These are phyloP conservation scores for Pogonomyrmex californicus DNA, from an alignment of 1,140 invertebrate species.

Conservation along the genomic window DNA sequence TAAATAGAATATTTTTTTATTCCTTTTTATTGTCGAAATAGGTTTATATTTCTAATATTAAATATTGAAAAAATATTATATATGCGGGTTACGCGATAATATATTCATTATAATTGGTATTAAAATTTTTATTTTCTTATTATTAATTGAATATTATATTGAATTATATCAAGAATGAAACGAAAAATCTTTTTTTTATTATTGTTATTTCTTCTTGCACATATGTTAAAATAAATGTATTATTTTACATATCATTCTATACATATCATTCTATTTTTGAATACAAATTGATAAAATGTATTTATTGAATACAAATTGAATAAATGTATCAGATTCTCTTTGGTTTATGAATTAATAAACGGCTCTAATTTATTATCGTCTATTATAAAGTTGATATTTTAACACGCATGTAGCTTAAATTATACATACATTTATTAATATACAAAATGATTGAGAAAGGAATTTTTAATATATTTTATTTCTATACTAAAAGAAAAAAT, in stretches of 20 bases:
- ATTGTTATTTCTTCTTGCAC: background rate
- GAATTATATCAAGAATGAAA: background rate
- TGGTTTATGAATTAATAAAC: background rate
- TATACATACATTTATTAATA: background rate
- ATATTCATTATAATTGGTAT: conserved; percentile 1
- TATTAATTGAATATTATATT: background rate
- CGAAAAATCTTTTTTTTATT: conserved; percentile 5
- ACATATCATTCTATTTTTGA: background rate
- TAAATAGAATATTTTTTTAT: conserved; percentile 31
- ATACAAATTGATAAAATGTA: background rate
- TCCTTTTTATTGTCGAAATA: conserved; percentile 20
- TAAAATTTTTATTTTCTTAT: background rate
- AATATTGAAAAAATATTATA: background rate
- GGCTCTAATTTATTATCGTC: background rate
- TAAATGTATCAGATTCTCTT: background rate
- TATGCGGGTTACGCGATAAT: background rate
- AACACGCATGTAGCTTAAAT: background rate
- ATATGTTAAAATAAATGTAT: conserved; percentile 9
- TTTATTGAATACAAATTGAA: background rate
- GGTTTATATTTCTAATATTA: background rate
- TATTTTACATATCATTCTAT: background rate
- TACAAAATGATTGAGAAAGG: background rate
- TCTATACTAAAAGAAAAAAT: background rate
- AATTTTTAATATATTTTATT: conserved; percentile 1
- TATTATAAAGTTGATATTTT: background rate